Percentiles rank a stretch among this genome's conserved stretches.
These are phyloP conservation scores for Carassius carassius DNA, from an alignment of 2,113 vertebrate species.

Conservation along the genomic window DNA sequence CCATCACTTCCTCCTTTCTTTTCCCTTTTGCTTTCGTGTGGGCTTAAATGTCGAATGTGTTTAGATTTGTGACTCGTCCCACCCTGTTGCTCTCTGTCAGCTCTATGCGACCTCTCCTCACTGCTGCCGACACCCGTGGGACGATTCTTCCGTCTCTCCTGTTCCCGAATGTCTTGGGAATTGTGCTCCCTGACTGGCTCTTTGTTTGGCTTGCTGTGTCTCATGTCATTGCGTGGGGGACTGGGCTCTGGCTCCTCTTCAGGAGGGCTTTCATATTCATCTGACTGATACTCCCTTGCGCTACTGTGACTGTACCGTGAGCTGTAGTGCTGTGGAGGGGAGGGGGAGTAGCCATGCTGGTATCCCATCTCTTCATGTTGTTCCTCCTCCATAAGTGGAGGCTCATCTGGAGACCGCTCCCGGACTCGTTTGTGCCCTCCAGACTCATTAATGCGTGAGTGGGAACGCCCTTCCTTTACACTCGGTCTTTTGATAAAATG, in stretches of 20 bases:
- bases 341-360: constrained; percentile 80
- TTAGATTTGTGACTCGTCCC: constrained; percentile 68
- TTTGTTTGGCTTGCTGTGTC: constrained; percentile 68
- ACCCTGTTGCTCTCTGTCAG: constrained; percentile 70
- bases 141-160: constrained; percentile 58
- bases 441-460: constrained; percentile 52
- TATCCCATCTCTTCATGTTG: constrained; percentile 71
- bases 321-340: constrained; percentile 74
- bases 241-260: constrained; percentile 74
- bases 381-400: constrained; percentile 65
- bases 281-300: constrained; percentile 71
- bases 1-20: constrained; percentile 77
- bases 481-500: constrained; percentile 57
- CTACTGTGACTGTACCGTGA: constrained; percentile 66
- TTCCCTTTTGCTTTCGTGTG: constrained; percentile 68
- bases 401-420: constrained; percentile 74
- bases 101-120: constrained; percentile 64
- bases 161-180: constrained; percentile 61
- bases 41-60: constrained; percentile 66
- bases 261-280: constrained; percentile 74
- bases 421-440: constrained; percentile 72
- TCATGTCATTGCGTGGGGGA: constrained; percentile 59
- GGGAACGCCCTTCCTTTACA: constrained; percentile 64
- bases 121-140: constrained; percentile 1
- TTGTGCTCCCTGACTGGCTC: constrained; percentile 66